These are phyloP conservation scores for Drosophila fuyamai DNA, from an alignment of 1,140 invertebrate species.

Conservation along the genomic window DNA sequence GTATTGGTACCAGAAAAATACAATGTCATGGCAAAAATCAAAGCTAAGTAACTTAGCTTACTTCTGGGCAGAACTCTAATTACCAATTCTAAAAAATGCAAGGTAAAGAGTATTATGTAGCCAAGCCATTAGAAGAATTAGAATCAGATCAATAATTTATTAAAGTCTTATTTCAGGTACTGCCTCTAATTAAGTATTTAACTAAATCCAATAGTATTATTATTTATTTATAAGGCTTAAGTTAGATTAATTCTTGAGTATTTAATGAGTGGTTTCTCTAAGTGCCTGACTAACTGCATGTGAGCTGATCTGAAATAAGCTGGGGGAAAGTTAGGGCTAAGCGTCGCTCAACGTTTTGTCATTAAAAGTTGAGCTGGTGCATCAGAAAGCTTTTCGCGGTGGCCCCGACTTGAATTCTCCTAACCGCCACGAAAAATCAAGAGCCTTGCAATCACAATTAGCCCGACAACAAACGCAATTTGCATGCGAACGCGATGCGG, in stretches of 20 bases:
- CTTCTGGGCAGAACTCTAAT: no score
- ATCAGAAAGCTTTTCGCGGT: slow-evolving; percentile 43
- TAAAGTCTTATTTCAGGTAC: neutral
- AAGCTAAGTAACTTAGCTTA: neutral
- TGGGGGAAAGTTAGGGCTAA: slow-evolving; percentile 54
- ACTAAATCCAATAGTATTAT: no score
- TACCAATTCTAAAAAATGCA: no score
- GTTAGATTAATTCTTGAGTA: no score
- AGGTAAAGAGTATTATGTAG: no score
- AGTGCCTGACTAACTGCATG: slow-evolving; percentile 20
- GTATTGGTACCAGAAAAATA: neutral
- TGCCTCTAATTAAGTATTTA: no score
- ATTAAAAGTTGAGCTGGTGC: slow-evolving; percentile 66
- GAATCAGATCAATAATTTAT: neutral
- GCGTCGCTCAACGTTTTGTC: slow-evolving; percentile 55
- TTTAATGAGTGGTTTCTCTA: neutral
- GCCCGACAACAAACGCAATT: slow-evolving; percentile 32
- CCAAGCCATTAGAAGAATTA: no score
- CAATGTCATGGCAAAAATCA: neutral
- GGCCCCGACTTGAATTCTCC: neutral
- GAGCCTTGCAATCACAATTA: slow-evolving; percentile 30
- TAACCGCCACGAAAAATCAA: neutral
- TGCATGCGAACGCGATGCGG: slow-evolving; percentile 25
- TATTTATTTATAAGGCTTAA: no score
- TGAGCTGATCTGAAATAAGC: slow-evolving; percentile 27